These are phyloP conservation scores for Hylaea fasciaria DNA, from an alignment of 2,888 invertebrate species.

Conservation along the genomic window DNA sequence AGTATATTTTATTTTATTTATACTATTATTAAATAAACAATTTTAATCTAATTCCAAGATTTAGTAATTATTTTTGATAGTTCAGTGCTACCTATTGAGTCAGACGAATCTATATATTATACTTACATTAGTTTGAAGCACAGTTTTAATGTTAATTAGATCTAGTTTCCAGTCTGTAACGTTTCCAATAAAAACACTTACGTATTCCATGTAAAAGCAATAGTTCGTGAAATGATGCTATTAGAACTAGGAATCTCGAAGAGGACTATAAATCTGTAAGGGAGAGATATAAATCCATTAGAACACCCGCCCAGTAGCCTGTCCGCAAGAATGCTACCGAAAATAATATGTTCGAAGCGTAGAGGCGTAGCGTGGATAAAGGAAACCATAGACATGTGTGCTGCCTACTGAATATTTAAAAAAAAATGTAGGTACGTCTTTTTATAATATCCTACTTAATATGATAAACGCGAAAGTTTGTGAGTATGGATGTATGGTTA, in stretches of 20 bases:
- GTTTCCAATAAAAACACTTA: constrained; percentile 4
- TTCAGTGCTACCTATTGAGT: no score
- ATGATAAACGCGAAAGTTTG: not conserved
- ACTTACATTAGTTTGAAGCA: no score
- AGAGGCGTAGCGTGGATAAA: not conserved
- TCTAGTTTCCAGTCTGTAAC: not conserved
- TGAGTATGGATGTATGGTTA: not conserved
- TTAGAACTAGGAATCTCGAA: constrained; percentile 45
- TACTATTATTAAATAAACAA: no score
- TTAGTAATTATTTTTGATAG: no score
- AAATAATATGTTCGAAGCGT: constrained; percentile 29
- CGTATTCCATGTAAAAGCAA: constrained; percentile 10
- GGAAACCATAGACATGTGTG: not conserved
- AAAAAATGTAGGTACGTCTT: no score
- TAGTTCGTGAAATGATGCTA: constrained; percentile 23
- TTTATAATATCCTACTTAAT: not conserved
- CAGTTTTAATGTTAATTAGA: no score
- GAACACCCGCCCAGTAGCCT: constrained; percentile 38
- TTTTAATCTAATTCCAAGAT: no score
- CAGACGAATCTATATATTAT: no score
- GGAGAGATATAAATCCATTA: constrained; percentile 49
- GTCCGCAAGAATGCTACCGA: constrained; percentile 27
- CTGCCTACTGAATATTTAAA: no score
- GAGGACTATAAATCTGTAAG: constrained; percentile 48
- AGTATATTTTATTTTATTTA: no score